phyloP scores from a whole-genome alignment of 2,797 vertebrate species.

The Gymnothorax reevesii region DNA sequence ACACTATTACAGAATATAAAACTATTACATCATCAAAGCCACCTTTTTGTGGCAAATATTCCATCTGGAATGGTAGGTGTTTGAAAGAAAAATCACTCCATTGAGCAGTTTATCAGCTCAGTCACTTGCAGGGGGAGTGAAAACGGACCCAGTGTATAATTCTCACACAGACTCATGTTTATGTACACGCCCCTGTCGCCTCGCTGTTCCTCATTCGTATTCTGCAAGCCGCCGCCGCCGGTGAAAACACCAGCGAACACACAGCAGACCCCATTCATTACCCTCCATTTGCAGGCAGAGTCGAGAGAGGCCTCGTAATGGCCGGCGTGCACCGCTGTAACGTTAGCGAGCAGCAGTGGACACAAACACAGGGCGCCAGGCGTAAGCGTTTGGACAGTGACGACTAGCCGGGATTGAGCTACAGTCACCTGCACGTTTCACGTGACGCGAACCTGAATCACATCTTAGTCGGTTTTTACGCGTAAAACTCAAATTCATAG shows the following conservation, averaged over 20 bases:
- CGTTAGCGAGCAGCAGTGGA: constrained; percentile 24
- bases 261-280: constrained; percentile 36
- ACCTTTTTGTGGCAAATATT: too few relatives aligned
- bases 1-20: background rate
- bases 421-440: too few relatives aligned
- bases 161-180: constrained; percentile 15
- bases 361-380: constrained; percentile 19
- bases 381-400: too few relatives aligned
- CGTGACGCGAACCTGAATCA: too few relatives aligned
- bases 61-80: background rate
- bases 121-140: too few relatives aligned
- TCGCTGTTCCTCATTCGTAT: background rate
- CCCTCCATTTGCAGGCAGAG: constrained; percentile 33
- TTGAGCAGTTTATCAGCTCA: too few relatives aligned
- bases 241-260: constrained; percentile 20
- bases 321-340: constrained; percentile 42
- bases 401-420: too few relatives aligned
- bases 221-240: background rate
- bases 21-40: too few relatives aligned
- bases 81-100: background rate
- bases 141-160: background rate
- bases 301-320: constrained; percentile 34
- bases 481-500: too few relatives aligned
- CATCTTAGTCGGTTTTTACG: too few relatives aligned
- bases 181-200: background rate